A percentile compares a stretch with the other conserved stretches of the same genome.
phyloP scores from a whole-genome alignment of 2,888 invertebrate species.

The Eucera pruinosa region DNA sequence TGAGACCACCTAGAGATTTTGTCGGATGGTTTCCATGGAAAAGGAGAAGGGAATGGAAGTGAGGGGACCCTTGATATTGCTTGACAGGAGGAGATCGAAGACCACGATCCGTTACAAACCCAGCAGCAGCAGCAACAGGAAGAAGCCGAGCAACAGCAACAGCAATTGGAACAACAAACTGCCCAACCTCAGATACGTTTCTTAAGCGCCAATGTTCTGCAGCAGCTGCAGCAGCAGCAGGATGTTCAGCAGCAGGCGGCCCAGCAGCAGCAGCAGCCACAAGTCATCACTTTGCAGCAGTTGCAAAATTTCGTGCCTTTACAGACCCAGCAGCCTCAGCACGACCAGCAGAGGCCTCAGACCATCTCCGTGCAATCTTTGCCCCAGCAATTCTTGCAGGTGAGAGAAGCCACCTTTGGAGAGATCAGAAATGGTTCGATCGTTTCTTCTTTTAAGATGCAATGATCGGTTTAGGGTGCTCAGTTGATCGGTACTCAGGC shows the following conservation, averaged over 20 bases:
- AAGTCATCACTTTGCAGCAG: conserved; percentile 85
- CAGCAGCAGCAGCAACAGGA: conserved; percentile 66
- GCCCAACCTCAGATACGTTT: conserved; percentile 81
- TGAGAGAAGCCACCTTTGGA: conserved; percentile 57
- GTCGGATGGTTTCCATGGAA: background rate
- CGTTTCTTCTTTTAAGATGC: background rate
- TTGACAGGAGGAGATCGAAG: conserved; percentile 80
- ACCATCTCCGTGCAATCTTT: conserved; percentile 85
- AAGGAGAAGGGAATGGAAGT: background rate
- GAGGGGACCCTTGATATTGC: background rate
- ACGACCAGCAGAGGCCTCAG: conserved; percentile 81
- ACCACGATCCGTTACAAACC: conserved; percentile 76
- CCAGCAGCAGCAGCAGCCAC: conserved; percentile 82
- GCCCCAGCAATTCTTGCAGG: conserved; percentile 86
- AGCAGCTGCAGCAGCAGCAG: conserved; percentile 83
- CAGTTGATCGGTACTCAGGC: conserved; percentile 80
- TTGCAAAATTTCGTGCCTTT: conserved; percentile 85
- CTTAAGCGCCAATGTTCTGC: conserved; percentile 81
- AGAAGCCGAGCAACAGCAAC: conserved; percentile 75
- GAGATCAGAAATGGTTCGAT: background rate
- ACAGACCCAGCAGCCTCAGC: conserved; percentile 81
- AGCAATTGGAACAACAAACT: conserved; percentile 74
- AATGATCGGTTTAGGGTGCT: conserved; percentile 73
- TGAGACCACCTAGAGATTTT: conserved; percentile 33
- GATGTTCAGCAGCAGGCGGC: conserved; percentile 84